A percentile compares a stretch with the other conserved stretches of the same genome.
Conservation (phyloP, 30 jellyfish, hydroid and myxozoan genomes). For the Morbakka virulenta region DNA sequence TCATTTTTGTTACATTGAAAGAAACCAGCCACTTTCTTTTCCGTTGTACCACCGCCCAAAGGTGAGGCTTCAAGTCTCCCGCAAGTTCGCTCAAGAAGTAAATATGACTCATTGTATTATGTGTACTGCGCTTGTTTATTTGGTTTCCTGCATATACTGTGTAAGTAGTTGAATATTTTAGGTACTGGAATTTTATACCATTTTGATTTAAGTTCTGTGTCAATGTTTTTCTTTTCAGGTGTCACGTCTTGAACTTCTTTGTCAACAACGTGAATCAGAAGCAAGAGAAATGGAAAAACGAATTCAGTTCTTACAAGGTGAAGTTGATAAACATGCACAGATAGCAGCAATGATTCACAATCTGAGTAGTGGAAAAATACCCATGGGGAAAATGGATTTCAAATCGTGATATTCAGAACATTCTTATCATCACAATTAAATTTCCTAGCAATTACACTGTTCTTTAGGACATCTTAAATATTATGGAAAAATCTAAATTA, state of each 20-base stretch:
- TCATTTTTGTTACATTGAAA: too few species aligned
- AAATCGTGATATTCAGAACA: too few species aligned
- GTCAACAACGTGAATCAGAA: slow-evolving; percentile 63
- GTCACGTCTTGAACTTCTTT: slow-evolving; percentile 44
- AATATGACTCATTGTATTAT: not conserved
- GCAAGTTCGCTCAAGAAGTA: not conserved
- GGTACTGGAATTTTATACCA: not conserved
- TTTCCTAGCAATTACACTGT: too few species aligned
- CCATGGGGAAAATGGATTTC: slow-evolving; percentile 23
- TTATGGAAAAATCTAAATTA: too few species aligned
- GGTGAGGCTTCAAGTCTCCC: too few species aligned
- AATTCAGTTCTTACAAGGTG: slow-evolving; percentile 45
- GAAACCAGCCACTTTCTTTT: too few species aligned
- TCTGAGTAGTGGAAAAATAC: slow-evolving; percentile 78
- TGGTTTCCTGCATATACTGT: too few species aligned
- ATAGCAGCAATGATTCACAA: slow-evolving; percentile 95
- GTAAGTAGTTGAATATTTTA: too few species aligned
- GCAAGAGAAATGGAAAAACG: slow-evolving; percentile 48
- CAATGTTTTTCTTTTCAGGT: slow-evolving; percentile 20
- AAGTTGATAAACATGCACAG: slow-evolving; percentile 91
- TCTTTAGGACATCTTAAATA: too few species aligned
- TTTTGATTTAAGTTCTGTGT: not conserved
- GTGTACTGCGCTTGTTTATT: not conserved
- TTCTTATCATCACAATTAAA: too few species aligned
- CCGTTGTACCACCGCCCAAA: too few species aligned